These are phyloP conservation scores for Holothuria scabra DNA, from an alignment of 53 echinoderm and acorn worm species.

Conservation along the genomic window DNA sequence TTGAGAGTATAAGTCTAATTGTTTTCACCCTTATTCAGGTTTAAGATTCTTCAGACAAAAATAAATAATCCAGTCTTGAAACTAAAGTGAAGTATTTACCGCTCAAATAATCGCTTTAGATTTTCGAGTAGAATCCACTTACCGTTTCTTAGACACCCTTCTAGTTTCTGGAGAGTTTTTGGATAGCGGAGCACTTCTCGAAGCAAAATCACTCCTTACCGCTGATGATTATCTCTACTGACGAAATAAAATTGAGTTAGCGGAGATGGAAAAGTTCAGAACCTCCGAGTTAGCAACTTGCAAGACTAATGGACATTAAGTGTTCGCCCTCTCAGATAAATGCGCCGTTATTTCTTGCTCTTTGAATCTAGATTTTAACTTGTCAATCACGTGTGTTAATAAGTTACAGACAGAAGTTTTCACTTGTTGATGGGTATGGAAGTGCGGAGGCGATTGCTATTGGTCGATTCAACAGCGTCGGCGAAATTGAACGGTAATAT, in stretches of 20 bases:
- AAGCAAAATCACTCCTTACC: conserved; percentile 31
- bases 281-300: conserved; percentile 41
- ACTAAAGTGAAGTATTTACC: conserved; percentile 53
- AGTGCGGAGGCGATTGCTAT: not conserved
- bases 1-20: not conserved
- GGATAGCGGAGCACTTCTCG: conserved; percentile 52
- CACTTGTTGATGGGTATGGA: conserved; percentile 39
- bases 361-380: conserved; percentile 19
- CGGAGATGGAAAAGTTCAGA: conserved; percentile 10
- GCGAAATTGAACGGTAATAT: too few relatives aligned
- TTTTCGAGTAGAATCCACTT: conserved; percentile 51
- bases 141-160: conserved; percentile 51
- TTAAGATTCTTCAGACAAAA: conserved; percentile 1
- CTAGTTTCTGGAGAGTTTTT: conserved; percentile 50
- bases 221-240: conserved; percentile 38
- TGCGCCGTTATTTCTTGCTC: conserved; percentile 19
- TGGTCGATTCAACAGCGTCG: not conserved
- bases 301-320: conserved; percentile 48
- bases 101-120: conserved; percentile 51
- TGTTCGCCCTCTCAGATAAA: conserved; percentile 45
- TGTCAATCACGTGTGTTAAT: conserved; percentile 54
- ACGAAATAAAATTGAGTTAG: conserved; percentile 43
- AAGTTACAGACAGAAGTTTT: conserved; percentile 42
- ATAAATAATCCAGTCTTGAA: conserved; percentile 36
- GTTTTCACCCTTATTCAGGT: conserved; percentile 2